Conservation (phyloP, 64 coral and sea anemone genomes). For the Pocillopora damicornis region DNA sequence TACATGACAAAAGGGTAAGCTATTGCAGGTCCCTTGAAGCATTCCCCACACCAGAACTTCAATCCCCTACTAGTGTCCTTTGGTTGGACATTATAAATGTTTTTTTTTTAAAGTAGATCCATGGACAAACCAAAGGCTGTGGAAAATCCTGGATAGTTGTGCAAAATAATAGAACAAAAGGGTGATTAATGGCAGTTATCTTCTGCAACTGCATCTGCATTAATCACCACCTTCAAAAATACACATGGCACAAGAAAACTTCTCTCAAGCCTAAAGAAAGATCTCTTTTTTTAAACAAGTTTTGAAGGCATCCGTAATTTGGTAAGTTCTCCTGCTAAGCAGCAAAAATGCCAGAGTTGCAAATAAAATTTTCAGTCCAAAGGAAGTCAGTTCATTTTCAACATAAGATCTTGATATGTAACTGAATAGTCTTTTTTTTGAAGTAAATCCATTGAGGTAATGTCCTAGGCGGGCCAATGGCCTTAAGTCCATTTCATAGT, state of each 20-base stretch:
- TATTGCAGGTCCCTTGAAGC: background rate
- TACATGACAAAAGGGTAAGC: constrained; percentile 8
- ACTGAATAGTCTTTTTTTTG: constrained; percentile 32
- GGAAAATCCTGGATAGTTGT: constrained; percentile 7
- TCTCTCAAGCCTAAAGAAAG: background rate
- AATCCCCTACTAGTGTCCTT: background rate
- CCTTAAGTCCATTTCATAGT: constrained; percentile 31
- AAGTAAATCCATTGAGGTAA: constrained; percentile 32
- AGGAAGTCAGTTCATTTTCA: constrained; percentile 28
- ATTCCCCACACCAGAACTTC: constrained; percentile 9
- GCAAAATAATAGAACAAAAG: background rate
- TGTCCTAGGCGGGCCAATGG: constrained; percentile 28
- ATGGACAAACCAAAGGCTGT: background rate
- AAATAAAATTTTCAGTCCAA: constrained; percentile 19
- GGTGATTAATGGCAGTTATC: background rate
- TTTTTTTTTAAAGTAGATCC: background rate
- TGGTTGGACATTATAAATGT: background rate
- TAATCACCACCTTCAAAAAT: background rate
- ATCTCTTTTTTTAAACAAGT: background rate
- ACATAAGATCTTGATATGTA: constrained; percentile 38
- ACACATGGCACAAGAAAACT: background rate
- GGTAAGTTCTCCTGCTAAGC: constrained; percentile 10
- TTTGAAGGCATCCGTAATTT: constrained; percentile 12
- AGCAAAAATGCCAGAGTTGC: background rate
- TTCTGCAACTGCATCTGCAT: background rate